These are phyloP conservation scores for Galleria mellonella DNA, from an alignment of 1,140 invertebrate genomes.

Conservation along the genomic window DNA sequence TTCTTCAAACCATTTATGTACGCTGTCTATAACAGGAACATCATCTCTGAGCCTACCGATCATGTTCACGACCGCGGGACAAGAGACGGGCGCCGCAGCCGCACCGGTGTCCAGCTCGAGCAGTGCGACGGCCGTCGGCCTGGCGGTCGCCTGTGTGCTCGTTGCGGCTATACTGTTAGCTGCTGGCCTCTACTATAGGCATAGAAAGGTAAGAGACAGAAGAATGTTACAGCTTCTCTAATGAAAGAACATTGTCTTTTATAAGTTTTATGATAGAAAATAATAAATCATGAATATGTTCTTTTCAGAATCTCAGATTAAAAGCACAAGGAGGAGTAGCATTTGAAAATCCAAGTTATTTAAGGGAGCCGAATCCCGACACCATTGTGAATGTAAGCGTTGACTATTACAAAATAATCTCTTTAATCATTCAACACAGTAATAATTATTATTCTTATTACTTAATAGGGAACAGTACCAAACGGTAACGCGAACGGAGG, in stretches of 20 bases:
- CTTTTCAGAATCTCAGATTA: slow-evolving; percentile 63
- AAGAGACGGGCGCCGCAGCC: slow-evolving; percentile 78
- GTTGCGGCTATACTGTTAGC: slow-evolving; percentile 78
- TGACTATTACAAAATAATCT: not conserved
- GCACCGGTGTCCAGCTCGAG: slow-evolving; percentile 74
- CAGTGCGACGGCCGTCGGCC: slow-evolving; percentile 78
- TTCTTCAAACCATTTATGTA: too few relatives aligned
- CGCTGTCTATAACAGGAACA: slow-evolving; percentile 73
- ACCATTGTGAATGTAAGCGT: slow-evolving; percentile 78
- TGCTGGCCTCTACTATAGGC: slow-evolving; percentile 80
- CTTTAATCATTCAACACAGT: not conserved
- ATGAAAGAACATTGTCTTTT: too few relatives aligned
- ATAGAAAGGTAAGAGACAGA: slow-evolving; percentile 66
- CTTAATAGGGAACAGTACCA: slow-evolving; percentile 35
- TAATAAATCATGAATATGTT: not conserved
- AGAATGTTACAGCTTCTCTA: too few relatives aligned
- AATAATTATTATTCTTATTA: not conserved
- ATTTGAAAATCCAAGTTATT: slow-evolving; percentile 90
- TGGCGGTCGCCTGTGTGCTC: slow-evolving; percentile 79
- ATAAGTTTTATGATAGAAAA: too few relatives aligned
- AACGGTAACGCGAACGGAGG: slow-evolving; percentile 44
- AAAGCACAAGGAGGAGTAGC: slow-evolving; percentile 81
- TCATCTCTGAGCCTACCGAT: slow-evolving; percentile 83
- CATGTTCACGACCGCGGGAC: slow-evolving; percentile 82
- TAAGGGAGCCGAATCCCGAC: slow-evolving; percentile 84